Conservation (phyloP, 1,140 invertebrate species). For the Drosophila carrolli region DNA sequence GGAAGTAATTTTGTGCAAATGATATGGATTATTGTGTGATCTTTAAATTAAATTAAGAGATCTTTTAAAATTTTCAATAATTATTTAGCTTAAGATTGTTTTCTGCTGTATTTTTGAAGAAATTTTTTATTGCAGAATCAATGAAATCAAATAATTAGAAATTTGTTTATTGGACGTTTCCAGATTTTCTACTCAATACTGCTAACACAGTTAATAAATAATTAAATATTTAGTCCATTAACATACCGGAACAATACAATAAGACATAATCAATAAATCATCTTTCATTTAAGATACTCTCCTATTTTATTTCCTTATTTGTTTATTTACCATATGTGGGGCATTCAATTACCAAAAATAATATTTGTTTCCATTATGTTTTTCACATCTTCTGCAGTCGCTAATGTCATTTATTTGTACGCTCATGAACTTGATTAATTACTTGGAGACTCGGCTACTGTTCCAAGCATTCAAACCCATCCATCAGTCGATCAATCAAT, state of each 20-base stretch:
- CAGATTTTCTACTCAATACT: no score
- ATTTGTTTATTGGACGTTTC: no score
- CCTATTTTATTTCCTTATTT: constrained; percentile 1
- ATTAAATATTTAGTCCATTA: no score
- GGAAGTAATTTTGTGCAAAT: background rate
- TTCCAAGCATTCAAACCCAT: constrained; percentile 26
- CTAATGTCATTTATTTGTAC: constrained; percentile 45
- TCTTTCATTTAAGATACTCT: background rate
- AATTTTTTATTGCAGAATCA: no score
- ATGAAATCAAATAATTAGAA: no score
- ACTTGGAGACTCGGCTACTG: constrained; percentile 34
- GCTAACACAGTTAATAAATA: no score
- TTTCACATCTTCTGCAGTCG: constrained; percentile 13
- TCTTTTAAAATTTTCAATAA: no score
- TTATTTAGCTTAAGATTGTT: no score
- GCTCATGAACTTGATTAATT: constrained; percentile 45
- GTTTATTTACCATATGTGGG: constrained; percentile 9
- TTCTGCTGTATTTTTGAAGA: no score
- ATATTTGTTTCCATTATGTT: background rate
- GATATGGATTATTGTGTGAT: no score
- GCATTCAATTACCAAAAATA: constrained; percentile 24
- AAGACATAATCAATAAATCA: background rate
- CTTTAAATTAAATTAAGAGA: no score
- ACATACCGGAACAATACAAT: background rate
- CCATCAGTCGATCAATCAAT: constrained; percentile 55